Evolutionary conservation across 2,888 invertebrate species (phyloP).

Genomic region (Nomada ruficornis): DNA sequence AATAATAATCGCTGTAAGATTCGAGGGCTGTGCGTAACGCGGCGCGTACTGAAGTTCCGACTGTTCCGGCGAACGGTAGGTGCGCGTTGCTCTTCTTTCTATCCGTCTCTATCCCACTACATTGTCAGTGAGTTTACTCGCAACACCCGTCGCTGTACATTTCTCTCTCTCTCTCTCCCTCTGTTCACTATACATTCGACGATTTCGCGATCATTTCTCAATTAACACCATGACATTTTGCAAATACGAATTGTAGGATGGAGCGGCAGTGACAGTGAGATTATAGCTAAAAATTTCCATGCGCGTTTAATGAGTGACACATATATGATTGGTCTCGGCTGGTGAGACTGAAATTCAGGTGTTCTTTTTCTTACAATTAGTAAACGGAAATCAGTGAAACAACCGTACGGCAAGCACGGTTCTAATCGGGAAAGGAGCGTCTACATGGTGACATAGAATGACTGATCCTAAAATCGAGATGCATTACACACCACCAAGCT

Average conservation of each 20-base stretch:
- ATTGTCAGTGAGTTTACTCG: neutral
- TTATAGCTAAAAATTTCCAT: conserved; percentile 16
- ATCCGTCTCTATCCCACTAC: neutral
- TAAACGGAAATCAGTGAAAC: neutral
- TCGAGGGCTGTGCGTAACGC: conserved; percentile 15
- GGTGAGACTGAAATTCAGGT: conserved; percentile 6
- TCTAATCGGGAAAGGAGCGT: neutral
- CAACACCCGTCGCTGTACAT: neutral
- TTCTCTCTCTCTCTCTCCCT: neutral
- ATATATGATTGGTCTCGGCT: conserved; percentile 4
- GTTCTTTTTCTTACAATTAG: neutral
- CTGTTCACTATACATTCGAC: neutral
- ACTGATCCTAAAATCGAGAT: conserved; percentile 76
- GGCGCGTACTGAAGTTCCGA: conserved; percentile 38
- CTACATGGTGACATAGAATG: conserved; percentile 52
- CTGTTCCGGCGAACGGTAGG: conserved; percentile 17
- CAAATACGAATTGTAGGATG: conserved; percentile 33
- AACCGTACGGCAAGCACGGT: neutral
- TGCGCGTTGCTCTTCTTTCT: conserved; percentile 16
- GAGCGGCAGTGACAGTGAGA: conserved; percentile 28
- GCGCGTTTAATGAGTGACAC: conserved; percentile 33
- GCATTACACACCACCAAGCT: conserved; percentile 88
- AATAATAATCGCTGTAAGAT: conserved; percentile 40
- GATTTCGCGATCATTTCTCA: neutral
- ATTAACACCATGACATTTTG: conserved; percentile 8